These are phyloP conservation scores for Volucella inflata DNA, from an alignment of 2,888 invertebrate species.

Conservation along the genomic window DNA sequence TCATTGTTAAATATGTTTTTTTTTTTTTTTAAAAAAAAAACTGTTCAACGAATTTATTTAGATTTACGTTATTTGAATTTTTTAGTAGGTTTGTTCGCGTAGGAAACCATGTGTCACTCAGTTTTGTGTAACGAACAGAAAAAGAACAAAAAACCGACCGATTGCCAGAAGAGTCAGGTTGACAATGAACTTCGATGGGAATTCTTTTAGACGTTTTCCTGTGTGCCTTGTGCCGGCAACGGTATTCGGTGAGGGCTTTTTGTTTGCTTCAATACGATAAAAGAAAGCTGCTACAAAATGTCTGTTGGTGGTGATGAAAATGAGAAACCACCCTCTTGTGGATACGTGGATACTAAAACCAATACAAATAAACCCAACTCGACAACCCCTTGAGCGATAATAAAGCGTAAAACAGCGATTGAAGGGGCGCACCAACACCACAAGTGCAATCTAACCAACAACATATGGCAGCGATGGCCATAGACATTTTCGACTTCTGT, in stretches of 20 bases:
- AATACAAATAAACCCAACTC: background rate
- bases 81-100: slow-evolving; percentile 6
- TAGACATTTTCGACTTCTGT: slow-evolving; percentile 40
- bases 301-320: background rate
- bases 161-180: slow-evolving; percentile 69
- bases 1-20: slow-evolving; percentile 1
- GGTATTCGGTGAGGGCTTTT: slow-evolving; percentile 60
- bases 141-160: slow-evolving; percentile 58
- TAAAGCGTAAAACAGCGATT: slow-evolving; percentile 14
- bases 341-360: background rate
- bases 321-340: slow-evolving; percentile 18
- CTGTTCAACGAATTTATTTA: slow-evolving; percentile 37
- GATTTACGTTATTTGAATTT: background rate
- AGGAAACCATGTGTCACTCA: background rate
- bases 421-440: slow-evolving; percentile 18
- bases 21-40: background rate
- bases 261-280: background rate
- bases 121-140: background rate
- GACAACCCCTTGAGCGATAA: slow-evolving; percentile 19
- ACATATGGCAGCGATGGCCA: slow-evolving; percentile 23
- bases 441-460: slow-evolving; percentile 32
- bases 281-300: slow-evolving; percentile 38
- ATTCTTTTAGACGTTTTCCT: slow-evolving; percentile 65
- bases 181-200: slow-evolving; percentile 72
- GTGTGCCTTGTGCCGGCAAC: slow-evolving; percentile 44